Conservation (phyloP, 2,888 invertebrate species). For the Gibbula magus region DNA sequence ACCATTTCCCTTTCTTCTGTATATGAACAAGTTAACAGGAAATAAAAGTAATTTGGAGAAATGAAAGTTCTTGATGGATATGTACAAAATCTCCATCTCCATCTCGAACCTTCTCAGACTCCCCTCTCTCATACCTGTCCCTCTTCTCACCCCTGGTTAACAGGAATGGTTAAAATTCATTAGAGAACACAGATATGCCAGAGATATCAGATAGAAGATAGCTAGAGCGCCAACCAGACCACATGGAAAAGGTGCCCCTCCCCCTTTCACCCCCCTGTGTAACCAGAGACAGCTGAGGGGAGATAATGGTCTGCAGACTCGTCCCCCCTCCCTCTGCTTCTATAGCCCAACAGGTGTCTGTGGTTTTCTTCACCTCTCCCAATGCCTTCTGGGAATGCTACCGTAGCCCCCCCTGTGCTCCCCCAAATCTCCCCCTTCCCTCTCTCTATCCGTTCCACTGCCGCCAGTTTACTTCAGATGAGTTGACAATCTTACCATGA, state of each 20-base stretch:
- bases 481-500: background rate
- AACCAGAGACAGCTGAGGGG: background rate
- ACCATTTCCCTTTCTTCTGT: too few relatives aligned
- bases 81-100: too few relatives aligned
- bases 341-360: constrained; percentile 12
- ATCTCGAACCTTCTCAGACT: too few relatives aligned
- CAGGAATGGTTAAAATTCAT: too few relatives aligned
- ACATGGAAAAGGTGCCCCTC: background rate
- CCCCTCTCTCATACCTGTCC: too few relatives aligned
- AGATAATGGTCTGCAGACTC: background rate
- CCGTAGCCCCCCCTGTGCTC: background rate
- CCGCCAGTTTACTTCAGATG: constrained; percentile 3
- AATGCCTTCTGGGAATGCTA: constrained; percentile 7
- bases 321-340: background rate
- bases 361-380: constrained; percentile 15
- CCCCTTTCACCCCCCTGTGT: background rate
- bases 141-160: too few relatives aligned
- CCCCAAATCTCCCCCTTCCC: background rate
- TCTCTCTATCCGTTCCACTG: constrained; percentile 21
- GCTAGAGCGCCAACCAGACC: too few relatives aligned
- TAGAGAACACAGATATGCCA: too few relatives aligned
- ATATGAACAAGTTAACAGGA: too few relatives aligned
- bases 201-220: too few relatives aligned
- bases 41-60: too few relatives aligned
- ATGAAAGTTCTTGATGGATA: too few relatives aligned